Evolutionary conservation across 2,888 invertebrate species (phyloP), one percentile per base, ranked within the genome.

Genomic region (Melieria crassipennis): DNA sequence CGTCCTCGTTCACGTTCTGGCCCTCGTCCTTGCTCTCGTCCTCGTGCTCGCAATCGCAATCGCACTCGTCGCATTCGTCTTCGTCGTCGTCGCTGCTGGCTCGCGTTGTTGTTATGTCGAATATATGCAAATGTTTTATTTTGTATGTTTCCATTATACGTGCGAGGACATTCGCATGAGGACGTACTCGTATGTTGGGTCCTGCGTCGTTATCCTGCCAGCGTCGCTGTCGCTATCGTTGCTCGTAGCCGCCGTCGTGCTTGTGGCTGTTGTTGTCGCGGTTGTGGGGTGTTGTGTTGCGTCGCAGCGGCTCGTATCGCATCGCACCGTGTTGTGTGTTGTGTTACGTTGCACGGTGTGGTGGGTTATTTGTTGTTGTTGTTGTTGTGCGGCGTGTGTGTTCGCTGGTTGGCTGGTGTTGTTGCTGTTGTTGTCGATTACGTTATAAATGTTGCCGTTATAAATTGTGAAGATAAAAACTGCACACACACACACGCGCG

Each of bases 91-190:
- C 43, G 30, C 30, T 30, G 30, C 30, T 30, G 30, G 30, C 30
- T 30, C 30, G 30, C 30, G 30, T 43, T 55, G 58, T 63, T 62
- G 58, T 42, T 62, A 65, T 69, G 64, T 61, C 67, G 60, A 61
- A 69, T 74, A 60, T 70, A 65, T 74, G 74, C 72, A 74, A 72
- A 74, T 74, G 72, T 74, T 72, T 70, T 73, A 70, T 71, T 62
- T 75, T 73, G 71, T 75, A 70, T 73, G 73, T 72, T 75, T 73
- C 70, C 69, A 73, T 75, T 73, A 72, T 65, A 82, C 81, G 81
- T 81, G 81, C 9, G 66, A 56, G 4, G 4, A 42, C 58, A 58
- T 42, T 43, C 43, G 10, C 43, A 42, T 43, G 7, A 16, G 30
- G 42, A 16, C 58, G 42, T 11, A 10, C 10, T 58, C 58, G 43